A percentile compares a stretch with the other conserved stretches of the same genome.
These are phyloP conservation scores for Sebastolobus altivelis DNA, from an alignment of 2,797 vertebrate genomes.

Conservation along the genomic window DNA sequence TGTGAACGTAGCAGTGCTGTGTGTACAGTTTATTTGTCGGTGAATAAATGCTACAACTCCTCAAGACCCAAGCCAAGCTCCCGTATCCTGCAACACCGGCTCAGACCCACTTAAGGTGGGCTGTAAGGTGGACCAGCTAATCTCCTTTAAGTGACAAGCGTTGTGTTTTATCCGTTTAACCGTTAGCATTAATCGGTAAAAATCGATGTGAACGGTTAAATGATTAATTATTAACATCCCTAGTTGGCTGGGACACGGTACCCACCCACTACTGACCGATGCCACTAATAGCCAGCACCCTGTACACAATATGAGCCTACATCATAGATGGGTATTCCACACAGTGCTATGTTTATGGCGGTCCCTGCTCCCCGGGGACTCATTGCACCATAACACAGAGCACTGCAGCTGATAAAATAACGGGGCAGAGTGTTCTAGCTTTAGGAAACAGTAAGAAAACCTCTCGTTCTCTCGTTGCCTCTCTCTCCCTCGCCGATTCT, in stretches of 20 bases:
- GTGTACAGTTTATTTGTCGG: too few relatives aligned
- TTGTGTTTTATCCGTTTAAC: too few relatives aligned
- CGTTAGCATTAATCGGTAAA: too few relatives aligned
- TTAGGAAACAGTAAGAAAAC: conserved; percentile 54
- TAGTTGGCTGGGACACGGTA: conserved; percentile 36
- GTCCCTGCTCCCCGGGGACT: conserved; percentile 63
- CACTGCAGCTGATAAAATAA: conserved; percentile 72
- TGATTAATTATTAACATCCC: too few relatives aligned
- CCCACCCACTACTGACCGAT: conserved; percentile 59
- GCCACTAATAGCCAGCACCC: conserved; percentile 60
- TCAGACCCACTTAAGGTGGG: too few relatives aligned
- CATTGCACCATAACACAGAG: conserved; percentile 68
- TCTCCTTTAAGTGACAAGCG: too few relatives aligned
- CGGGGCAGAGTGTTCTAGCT: conserved; percentile 60
- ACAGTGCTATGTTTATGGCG: conserved; percentile 60
- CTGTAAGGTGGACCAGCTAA: too few relatives aligned
- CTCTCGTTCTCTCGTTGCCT: conserved; percentile 36
- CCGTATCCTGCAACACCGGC: too few relatives aligned
- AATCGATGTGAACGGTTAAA: too few relatives aligned
- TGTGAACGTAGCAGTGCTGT: accelerated
- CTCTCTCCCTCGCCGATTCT: conserved; percentile 41
- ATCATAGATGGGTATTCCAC: conserved; percentile 58
- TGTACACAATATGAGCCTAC: conserved; percentile 37
- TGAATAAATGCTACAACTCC: too few relatives aligned
- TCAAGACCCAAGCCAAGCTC: too few relatives aligned